Percentiles rank a stretch among this genome's conserved stretches.
These are phyloP conservation scores for Embidobia sp. DNA, from an alignment of 2,888 invertebrate species.

Conservation along the genomic window DNA sequence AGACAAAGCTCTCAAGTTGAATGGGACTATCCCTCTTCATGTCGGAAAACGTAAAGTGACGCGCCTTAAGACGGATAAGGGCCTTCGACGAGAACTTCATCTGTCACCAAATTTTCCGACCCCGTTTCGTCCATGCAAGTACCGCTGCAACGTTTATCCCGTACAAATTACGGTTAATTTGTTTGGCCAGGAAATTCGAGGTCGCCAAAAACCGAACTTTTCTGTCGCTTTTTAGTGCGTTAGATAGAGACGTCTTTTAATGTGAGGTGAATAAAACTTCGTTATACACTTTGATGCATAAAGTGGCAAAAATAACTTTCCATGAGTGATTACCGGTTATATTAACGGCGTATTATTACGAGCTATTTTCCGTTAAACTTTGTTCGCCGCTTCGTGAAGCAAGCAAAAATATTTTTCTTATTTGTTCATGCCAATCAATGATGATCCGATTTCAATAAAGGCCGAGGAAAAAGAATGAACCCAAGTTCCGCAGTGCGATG, in stretches of 20 bases:
- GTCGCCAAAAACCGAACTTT: too few relatives aligned
- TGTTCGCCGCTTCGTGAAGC: not conserved
- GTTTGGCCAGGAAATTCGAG: not conserved
- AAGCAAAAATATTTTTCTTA: conserved; percentile 11
- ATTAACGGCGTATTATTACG: conserved; percentile 16
- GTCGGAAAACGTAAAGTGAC: conserved; percentile 59
- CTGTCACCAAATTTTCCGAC: conserved; percentile 46
- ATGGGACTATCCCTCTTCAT: conserved; percentile 62
- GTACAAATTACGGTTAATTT: conserved; percentile 9
- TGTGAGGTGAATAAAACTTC: too few relatives aligned
- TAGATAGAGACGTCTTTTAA: too few relatives aligned
- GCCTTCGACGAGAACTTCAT: conserved; percentile 32
- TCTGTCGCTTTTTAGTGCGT: too few relatives aligned
- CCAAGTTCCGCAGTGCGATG: not conserved
- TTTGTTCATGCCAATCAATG: conserved; percentile 26
- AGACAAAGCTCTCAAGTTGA: conserved; percentile 43
- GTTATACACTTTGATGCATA: too few relatives aligned
- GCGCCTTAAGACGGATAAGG: conserved; percentile 59
- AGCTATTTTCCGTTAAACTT: conserved; percentile 13
- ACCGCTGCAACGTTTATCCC: not conserved
- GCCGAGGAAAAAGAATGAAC: conserved; percentile 4
- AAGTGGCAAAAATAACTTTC: too few relatives aligned
- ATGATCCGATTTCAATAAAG: conserved; percentile 23
- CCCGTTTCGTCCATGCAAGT: conserved; percentile 15
- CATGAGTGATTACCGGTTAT: too few relatives aligned